Evolutionary conservation across 2,888 invertebrate species (phyloP), one percentile per base, ranked within the genome.

Genomic region (Idaea biselata): DNA sequence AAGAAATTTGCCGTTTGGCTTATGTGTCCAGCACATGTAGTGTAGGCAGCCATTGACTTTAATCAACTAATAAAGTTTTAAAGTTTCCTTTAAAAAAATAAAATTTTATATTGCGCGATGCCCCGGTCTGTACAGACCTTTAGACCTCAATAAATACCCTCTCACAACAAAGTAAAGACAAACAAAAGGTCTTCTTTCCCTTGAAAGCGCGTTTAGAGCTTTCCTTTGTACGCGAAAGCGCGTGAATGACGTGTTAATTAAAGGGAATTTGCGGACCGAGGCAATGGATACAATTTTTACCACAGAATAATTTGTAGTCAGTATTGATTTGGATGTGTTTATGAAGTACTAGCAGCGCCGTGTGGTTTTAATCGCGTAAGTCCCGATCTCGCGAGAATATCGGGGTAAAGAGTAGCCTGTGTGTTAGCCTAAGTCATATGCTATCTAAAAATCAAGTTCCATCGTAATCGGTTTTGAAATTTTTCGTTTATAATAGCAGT

Each of bases 161-260:
- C 66, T 71, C 61, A 74, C 79, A 80, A 82, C 83, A 82, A 81
- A 80, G 82, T 83, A 75, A 79, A 72, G 71, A 76, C 77, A 86
- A 83, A 87, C 83, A 84, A 83, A 84, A 76, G 77, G 66, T 73
- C 80, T 83, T 81, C 80, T 83, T 81, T 80, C 80, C 83, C 81
- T 80, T 74, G 44, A 79, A 81, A 77, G 77, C 69, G 74, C 68
- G 71, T 80, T 83, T 79, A 81, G 81, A 81, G 78, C 71, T 80
- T 81, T 81, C 85, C 85, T 89, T 91, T 89, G 88, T 88, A 79
- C 78, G 78, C 74, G 74, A 72, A 68, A 68, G 70, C 68, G 64
- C 25, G 65, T 66, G 79, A 78, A 81, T 74, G 79, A 84, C 76
- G 82, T 87, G 92, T 80, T 91, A 91, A 91, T 90, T 91, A 88